Evolutionary conservation across 2,797 vertebrate species (phyloP), one percentile per base, ranked within the genome.

Genomic region (Anguilla obscura): DNA sequence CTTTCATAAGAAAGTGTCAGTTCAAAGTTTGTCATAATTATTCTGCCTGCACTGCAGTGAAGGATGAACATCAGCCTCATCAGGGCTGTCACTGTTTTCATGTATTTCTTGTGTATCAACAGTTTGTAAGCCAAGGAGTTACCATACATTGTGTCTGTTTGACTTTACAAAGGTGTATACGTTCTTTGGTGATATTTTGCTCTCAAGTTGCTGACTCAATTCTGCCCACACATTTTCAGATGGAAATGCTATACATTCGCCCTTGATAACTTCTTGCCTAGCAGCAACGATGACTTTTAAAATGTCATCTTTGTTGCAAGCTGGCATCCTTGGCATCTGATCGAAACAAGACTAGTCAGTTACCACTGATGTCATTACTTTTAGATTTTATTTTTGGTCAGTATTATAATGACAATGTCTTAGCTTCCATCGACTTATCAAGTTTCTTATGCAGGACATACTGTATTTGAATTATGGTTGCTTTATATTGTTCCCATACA

Each of bases 81-180:
- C 66, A 83, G 18, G 33, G 16, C 40, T 50, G 16, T 40, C 80
- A 52, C 24, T 83, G 24, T 4, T 24, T 24, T 83, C 80, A n/a
- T 79, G 27, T 3, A n/a, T 30, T 8, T 30, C 24, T 63, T 63
- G 58, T 63, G 14, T 14, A 63, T 52, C 50, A 16, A 4, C 58
- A 16, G 3, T 45, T 16, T 50, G 30, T 18, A 83, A 83, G n/a
- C 87, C 83, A 36, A 90, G 66, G 16, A 5, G n/a, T 50, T 87
- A 12, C 86, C 84, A 91, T 1, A 86, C 48, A 52, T 90, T 87
- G 85, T 87, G 79, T 80, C 86, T 84, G 52, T 89, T 91, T 85
- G 52, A n/a, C 54, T 89, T 90, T 3, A 90, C 86, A 86, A 90
- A 87, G 6, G 88, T 88, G 71, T 90, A 89, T 40, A 89, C 76